A percentile compares a stretch with the other conserved stretches of the same genome.
phyloP scores from a whole-genome alignment of 2,113 vertebrate species.

The Muntiacus reevesi region DNA sequence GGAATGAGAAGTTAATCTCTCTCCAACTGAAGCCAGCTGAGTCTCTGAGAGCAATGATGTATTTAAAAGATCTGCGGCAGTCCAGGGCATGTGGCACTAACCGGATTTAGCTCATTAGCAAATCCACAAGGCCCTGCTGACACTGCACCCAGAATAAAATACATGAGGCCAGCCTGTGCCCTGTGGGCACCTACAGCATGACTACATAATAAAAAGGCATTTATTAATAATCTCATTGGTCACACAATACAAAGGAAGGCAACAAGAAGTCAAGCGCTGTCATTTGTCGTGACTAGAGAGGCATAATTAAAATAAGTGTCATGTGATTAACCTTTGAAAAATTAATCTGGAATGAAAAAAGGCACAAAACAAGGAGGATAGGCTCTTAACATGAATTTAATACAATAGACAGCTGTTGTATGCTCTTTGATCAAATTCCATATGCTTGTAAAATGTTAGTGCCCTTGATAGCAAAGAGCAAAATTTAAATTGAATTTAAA shows the following conservation, averaged over 20 bases:
- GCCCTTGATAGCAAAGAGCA: background rate
- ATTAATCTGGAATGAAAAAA: constrained; percentile 82
- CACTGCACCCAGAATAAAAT: constrained; percentile 77
- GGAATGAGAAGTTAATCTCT: constrained; percentile 82
- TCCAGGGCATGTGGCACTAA: constrained; percentile 76
- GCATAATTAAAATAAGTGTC: constrained; percentile 85
- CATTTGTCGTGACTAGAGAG: constrained; percentile 82
- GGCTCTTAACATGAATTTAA: constrained; percentile 80
- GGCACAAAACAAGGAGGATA: constrained; percentile 78
- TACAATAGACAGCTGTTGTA: constrained; percentile 75
- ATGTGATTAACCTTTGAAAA: constrained; percentile 83
- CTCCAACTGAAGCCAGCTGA: constrained; percentile 77
- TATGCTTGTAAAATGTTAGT: constrained; percentile 63
- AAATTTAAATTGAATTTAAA: too few species aligned
- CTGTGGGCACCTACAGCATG: constrained; percentile 81
- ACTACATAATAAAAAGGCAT: constrained; percentile 85
- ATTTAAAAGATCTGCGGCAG: constrained; percentile 79
- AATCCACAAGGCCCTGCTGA: constrained; percentile 78
- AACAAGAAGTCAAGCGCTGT: constrained; percentile 84
- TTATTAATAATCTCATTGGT: constrained; percentile 86
- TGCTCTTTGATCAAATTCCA: constrained; percentile 73
- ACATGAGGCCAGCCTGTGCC: constrained; percentile 77
- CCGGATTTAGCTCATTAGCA: constrained; percentile 83
- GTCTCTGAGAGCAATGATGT: constrained; percentile 74
- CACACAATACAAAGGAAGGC: constrained; percentile 77